These are phyloP conservation scores for Athalia circularis DNA, from an alignment of 2,888 invertebrate genomes.

Conservation along the genomic window DNA sequence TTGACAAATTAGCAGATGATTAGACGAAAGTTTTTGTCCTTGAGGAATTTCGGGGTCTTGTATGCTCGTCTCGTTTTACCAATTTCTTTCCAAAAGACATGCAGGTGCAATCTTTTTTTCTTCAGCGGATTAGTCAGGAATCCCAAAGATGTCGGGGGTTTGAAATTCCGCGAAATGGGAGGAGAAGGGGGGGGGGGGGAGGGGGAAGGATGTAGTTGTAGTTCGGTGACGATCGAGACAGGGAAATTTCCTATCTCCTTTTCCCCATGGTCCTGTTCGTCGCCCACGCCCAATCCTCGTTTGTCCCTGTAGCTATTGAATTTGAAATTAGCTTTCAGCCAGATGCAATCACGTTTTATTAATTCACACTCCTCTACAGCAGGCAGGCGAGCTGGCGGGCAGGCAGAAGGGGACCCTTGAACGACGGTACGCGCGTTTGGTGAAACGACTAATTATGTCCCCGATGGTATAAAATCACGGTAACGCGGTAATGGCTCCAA, in stretches of 20 bases:
- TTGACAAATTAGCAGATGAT: neutral
- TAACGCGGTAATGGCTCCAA: conserved; percentile 52
- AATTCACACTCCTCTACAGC: conserved; percentile 34
- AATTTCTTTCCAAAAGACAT: neutral
- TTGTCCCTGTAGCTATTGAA: conserved; percentile 33
- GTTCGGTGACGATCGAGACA: neutral
- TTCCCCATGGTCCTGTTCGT: neutral
- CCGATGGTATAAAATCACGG: conserved; percentile 49
- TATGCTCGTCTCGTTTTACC: too few species aligned
- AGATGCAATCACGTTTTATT: conserved; percentile 42
- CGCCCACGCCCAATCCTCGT: conserved; percentile 13
- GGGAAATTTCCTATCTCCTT: neutral
- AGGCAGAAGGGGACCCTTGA: neutral
- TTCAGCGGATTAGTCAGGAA: too few species aligned
- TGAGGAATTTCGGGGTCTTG: neutral
- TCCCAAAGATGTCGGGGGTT: too few species aligned
- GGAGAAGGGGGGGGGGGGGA: too few species aligned
- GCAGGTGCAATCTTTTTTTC: neutral
- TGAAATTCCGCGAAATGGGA: too few species aligned
- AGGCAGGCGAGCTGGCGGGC: neutral
- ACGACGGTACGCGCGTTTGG: conserved; percentile 33
- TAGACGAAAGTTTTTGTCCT: neutral
- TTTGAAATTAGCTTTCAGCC: conserved; percentile 42
- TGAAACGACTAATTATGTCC: conserved; percentile 52
- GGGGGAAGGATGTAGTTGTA: too few species aligned